A percentile compares a stretch with the other conserved stretches of the same genome.
phyloP scores from a whole-genome alignment of 2,113 vertebrate genomes.

The Pseudorectes ferrugineus region DNA sequence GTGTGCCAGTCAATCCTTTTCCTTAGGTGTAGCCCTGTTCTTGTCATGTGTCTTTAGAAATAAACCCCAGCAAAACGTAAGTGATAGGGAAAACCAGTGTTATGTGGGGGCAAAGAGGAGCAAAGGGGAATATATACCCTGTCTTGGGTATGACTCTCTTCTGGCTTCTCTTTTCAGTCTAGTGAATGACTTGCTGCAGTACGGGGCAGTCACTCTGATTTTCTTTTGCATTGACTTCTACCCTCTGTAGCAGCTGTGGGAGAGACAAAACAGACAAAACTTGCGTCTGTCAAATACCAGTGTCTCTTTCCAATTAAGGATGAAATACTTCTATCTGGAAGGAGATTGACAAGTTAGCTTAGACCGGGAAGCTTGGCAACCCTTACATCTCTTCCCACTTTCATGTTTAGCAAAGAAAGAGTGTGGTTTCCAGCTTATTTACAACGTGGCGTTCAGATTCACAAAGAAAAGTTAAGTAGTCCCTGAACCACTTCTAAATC shows the following conservation, averaged over 20 bases:
- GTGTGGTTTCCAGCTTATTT: not conserved
- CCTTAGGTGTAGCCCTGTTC: not conserved
- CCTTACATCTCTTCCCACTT: not conserved
- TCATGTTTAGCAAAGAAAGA: not conserved
- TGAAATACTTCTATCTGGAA: not conserved
- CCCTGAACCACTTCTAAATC: not conserved
- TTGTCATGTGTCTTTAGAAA: not conserved
- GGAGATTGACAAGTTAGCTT: not conserved
- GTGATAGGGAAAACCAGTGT: not conserved
- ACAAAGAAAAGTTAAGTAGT: not conserved
- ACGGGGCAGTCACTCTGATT: not conserved
- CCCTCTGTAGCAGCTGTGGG: not conserved
- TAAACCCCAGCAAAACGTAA: accelerated
- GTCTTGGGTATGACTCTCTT: not conserved
- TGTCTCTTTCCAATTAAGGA: not conserved
- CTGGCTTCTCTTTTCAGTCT: not conserved
- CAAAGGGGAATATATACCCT: not conserved
- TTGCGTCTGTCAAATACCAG: not conserved
- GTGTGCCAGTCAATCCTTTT: not conserved
- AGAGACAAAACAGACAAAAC: not conserved
- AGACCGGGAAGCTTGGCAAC: not conserved
- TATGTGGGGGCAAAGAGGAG: not conserved
- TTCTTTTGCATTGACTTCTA: not conserved
- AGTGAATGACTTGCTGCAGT: not conserved
- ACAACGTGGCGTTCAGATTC: accelerated